Percentiles rank a stretch among this genome's conserved stretches.
Conservation (phyloP, 2,113 vertebrate genomes). For the Felis chaus region DNA sequence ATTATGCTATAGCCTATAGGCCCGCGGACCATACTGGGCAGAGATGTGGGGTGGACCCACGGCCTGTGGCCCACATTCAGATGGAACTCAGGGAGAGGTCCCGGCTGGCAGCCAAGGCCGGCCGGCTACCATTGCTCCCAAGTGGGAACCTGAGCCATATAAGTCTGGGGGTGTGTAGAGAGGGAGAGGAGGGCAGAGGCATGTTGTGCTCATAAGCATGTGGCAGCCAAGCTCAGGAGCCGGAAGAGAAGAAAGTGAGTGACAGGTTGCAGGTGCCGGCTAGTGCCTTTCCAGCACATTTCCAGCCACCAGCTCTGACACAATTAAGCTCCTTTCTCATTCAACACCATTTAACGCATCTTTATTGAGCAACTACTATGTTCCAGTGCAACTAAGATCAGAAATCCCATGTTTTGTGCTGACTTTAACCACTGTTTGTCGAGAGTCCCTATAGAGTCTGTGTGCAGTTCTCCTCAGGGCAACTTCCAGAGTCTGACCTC, state of each 20-base stretch:
- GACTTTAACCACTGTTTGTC: neutral
- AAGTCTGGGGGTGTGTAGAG: neutral
- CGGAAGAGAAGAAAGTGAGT: neutral
- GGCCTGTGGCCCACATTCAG: neutral
- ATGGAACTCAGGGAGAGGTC: neutral
- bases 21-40: neutral
- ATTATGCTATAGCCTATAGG: neutral
- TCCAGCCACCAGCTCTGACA: neutral
- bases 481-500: neutral
- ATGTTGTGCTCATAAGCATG: neutral
- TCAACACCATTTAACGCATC: too few relatives aligned
- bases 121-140: neutral
- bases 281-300: neutral
- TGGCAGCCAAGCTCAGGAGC: neutral
- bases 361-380: neutral
- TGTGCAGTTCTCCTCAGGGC: neutral
- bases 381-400: neutral
- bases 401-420: neutral
- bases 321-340: neutral
- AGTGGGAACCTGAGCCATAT: neutral
- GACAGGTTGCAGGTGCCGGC: neutral
- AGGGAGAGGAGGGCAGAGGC: neutral
- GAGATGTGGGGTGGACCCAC: too few relatives aligned
- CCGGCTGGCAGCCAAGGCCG: too few relatives aligned
- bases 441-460: neutral